Conservation (phyloP, 2,888 invertebrate genomes). For the Bellardia bayeri region DNA sequence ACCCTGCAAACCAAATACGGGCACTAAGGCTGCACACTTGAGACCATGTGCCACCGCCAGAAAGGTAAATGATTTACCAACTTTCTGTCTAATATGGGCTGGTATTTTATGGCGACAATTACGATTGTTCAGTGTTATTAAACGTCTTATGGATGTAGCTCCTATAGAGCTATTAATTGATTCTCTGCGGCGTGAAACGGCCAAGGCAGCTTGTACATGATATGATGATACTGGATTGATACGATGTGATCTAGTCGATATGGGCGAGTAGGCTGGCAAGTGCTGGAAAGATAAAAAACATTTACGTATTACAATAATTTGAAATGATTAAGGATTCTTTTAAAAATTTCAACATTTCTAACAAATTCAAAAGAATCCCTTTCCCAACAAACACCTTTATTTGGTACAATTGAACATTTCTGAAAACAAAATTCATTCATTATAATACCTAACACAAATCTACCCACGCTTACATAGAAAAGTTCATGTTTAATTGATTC, state of each 20-base stretch:
- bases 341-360: too few species aligned
- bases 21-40: slow-evolving; percentile 81
- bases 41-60: slow-evolving; percentile 82
- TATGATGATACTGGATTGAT: slow-evolving; percentile 84
- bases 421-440: slow-evolving; percentile 8
- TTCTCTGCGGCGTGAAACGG: slow-evolving; percentile 86
- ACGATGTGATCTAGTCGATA: slow-evolving; percentile 86
- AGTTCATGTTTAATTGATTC: slow-evolving; percentile 32
- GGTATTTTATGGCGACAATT: slow-evolving; percentile 83
- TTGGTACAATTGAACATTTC: neutral
- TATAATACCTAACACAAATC: neutral
- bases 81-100: slow-evolving; percentile 81
- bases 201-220: slow-evolving; percentile 83
- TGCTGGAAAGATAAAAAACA: slow-evolving; percentile 80
- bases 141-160: slow-evolving; percentile 90
- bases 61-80: slow-evolving; percentile 82
- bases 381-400: neutral
- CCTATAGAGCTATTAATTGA: slow-evolving; percentile 90
- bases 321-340: too few species aligned
- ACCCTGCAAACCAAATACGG: slow-evolving; percentile 82
- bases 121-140: slow-evolving; percentile 87
- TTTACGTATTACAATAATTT: too few species aligned
- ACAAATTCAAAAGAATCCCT: too few species aligned
- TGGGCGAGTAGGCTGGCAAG: slow-evolving; percentile 86
- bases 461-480: neutral